Evolutionary conservation across 2,888 invertebrate species (phyloP), one percentile per base, ranked within the genome.

Genomic region (Clusia tigrina): DNA sequence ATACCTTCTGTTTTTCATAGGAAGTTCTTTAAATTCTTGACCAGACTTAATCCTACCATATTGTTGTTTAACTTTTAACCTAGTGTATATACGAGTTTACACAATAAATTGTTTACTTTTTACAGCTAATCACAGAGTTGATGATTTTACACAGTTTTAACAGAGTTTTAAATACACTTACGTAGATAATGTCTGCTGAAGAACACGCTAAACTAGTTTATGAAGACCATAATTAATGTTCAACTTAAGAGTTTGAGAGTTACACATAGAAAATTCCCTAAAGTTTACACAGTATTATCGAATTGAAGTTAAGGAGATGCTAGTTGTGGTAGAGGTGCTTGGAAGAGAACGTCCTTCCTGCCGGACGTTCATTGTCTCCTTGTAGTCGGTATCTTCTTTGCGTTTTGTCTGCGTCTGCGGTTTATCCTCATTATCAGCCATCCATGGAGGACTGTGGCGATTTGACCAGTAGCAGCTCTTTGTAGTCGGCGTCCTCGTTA

Each of bases 401-500:
- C n/a, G n/a, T n/a, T n/a, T n/a, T n/a, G n/a, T n/a, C n/a, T n/a
- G n/a, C n/a, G n/a, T n/a, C n/a, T n/a, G n/a, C n/a, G n/a, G n/a
- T n/a, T n/a, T n/a, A n/a, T n/a, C n/a, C n/a, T n/a, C n/a, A n/a
- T n/a, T 26, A 18, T 26, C 23, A 72, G 20, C 71, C 70, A 54
- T 83, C 82, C 63, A 74, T 77, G 2, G 83, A 82, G 38, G 83
- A 81, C 63, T 81, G 77, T 37, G 80, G 79, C 17, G 83, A 81
- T 59, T 83, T 83, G 60, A 81, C 81, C 38, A 83, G 69, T 52
- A 83, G 60, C 42, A 83, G 70, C 69, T 83, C 82, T 60, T 82
- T 83, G 70, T 83, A 83, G 67, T 83, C 83, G 37, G 82, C 78
- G 70, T 83, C 83, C 72, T 83, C 83, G 67, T 81, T 82, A 63